phyloP scores from a whole-genome alignment of 2,888 invertebrate genomes.

The Chrysotoxum bicinctum region DNA sequence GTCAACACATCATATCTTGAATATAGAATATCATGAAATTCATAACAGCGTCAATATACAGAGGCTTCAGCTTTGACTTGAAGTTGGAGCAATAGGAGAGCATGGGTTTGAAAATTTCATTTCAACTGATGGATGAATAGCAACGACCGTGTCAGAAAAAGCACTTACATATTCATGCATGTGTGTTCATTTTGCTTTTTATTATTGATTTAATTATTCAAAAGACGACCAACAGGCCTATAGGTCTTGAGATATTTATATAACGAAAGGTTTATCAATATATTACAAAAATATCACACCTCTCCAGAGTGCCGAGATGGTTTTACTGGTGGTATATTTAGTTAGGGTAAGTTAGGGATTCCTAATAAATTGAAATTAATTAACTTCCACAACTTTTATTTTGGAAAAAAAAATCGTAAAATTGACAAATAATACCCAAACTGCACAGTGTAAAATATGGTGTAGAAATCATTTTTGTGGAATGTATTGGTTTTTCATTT shows the following conservation, averaged over 20 bases:
- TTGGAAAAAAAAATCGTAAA: too few species aligned
- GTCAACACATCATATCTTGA: background rate
- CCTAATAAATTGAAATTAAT: too few species aligned
- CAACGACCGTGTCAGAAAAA: slow-evolving; percentile 48
- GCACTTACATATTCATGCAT: slow-evolving; percentile 36
- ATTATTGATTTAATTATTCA: slow-evolving; percentile 67
- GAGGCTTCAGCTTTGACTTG: background rate
- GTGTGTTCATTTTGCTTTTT: slow-evolving; percentile 48
- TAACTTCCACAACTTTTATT: background rate
- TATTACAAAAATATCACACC: background rate
- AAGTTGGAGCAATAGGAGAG: background rate
- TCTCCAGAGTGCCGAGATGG: background rate
- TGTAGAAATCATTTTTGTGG: too few species aligned
- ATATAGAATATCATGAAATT: slow-evolving; percentile 38
- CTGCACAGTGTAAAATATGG: too few species aligned
- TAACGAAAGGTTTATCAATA: background rate
- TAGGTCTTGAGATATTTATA: slow-evolving; percentile 1
- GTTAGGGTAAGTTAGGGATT: background rate
- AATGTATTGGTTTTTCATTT: too few species aligned
- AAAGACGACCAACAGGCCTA: slow-evolving; percentile 36
- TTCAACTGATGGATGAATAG: slow-evolving; percentile 57
- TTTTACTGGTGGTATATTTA: background rate
- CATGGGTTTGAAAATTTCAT: slow-evolving; percentile 45
- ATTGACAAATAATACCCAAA: too few species aligned
- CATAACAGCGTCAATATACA: slow-evolving; percentile 29